Base-by-base conservation (phyloP, 2,888 invertebrate genomes). In the Tanytarsus gracilentus region DNA sequence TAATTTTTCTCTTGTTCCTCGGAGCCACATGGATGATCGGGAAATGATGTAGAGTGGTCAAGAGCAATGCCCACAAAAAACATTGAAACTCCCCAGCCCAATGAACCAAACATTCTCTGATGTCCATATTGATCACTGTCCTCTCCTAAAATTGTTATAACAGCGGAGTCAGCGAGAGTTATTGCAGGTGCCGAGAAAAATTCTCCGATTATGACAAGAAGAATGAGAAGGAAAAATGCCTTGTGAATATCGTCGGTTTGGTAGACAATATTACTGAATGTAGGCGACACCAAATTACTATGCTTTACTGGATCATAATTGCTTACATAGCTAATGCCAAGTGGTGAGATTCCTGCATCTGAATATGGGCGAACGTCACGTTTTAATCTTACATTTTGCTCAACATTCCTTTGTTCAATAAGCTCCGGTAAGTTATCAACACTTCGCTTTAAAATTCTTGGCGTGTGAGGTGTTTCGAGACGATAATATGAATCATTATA, bases 51-150 rank as follows among this genome's bases (percentile, higher is more conserved):
- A 61, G 96, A 95, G 72, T 97, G 94, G 76, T 99, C 98, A 63
- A 99, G 77, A 1, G 91, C 94, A 67, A 95, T 93, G 62, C 93
- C 94, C 62, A 99, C 95, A 71, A 98, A 87, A 75, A 99, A 98
- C 98, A 99, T 99, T 49, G 98, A 90, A 66, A 98, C 77, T 26
- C 95, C 98, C 98, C 98, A 99, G 48, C 98, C 98, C 61, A 97
- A 78, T 16, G 95, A 96, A 2, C 96, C 96, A 70, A 96, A 98
- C 93, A 99, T 96, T 66, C 98, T 83, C 75, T 98, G 98, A 68
- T 94, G 89, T 0, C 97, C 97, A 72, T 98, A 93, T 78, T 84
- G 82, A 68, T 88, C 88, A 0, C 88, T 86, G 69, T 89, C 91
- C 69, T 93, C 92, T 0, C 92, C 94, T 1, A 96, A 80, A 64